Evolutionary conservation across 1,140 invertebrate species (phyloP), one percentile per base, ranked within the genome.

Genomic region (Portunus trituberculatus): DNA sequence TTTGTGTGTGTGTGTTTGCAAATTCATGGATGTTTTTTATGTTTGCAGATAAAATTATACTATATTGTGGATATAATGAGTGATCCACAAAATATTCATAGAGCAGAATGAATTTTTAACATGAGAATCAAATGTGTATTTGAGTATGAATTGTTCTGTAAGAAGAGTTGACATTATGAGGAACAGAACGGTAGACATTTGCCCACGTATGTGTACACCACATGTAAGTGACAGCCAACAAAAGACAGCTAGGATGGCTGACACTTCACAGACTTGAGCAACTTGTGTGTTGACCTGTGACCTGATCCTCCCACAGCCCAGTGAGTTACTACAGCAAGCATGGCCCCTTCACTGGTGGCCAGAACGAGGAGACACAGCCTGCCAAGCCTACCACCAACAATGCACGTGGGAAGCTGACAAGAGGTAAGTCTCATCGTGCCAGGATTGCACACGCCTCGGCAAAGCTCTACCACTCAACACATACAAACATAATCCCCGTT

Each of bases 341-440:
- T n/a, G 94, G 83, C 1, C 92, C 39, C 48, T 28, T 82, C 45
- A 16, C 88, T 20, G 67, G 29, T n/a, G 52, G 20, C 16, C 48
- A 67, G 82, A 45, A 31, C 16, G 89, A 91, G 31, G 90, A 91
- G 52, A 39, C 90, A 10, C 25, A 20, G 59, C 94, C 52, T 46
- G 76, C 84, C 83, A 87, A 29, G 12, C 76, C 94, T 31, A 82
- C 94, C 84, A 67, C 94, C 29, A 92, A 82, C 84, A 95, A 89
- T 59, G 94, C 91, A 48, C 76, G 94, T 87, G 94, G 94, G 83
- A 95, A 95, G 91, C 91, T 95, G 46, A 93, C 94, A 12, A 92
- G 94, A 95, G 94, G 94, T 95, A 82, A 76, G 91, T 39, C 45
- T 14, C 6, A 31, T 28, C 3, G 4, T 48, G 48, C 25, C 31